These are phyloP conservation scores for Mactromeris polynyma DNA, from an alignment of 2,888 invertebrate genomes.

Conservation along the genomic window DNA sequence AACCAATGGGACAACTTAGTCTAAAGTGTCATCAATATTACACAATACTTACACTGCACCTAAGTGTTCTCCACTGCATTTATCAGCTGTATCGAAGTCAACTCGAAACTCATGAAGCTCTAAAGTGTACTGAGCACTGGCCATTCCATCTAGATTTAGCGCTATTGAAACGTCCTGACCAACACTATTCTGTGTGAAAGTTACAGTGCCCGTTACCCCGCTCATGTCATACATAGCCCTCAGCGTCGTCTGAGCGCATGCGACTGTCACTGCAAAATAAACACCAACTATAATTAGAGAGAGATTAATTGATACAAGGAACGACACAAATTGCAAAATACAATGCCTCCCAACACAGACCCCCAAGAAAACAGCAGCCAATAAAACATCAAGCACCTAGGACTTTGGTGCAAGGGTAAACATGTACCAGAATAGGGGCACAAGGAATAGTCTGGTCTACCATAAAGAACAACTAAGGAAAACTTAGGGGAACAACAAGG, in stretches of 20 bases:
- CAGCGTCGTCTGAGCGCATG: slow-evolving; percentile 32
- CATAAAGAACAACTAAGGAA: too few relatives aligned
- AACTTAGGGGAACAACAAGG: too few relatives aligned
- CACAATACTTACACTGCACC: slow-evolving; percentile 69
- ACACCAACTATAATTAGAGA: not conserved
- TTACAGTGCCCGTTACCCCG: slow-evolving; percentile 93
- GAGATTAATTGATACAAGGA: too few relatives aligned
- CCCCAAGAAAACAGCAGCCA: too few relatives aligned
- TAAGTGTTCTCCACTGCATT: slow-evolving; percentile 63
- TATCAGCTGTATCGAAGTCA: slow-evolving; percentile 62
- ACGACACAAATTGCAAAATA: too few relatives aligned
- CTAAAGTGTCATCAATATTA: not conserved
- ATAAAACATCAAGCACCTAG: too few relatives aligned
- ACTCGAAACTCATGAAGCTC: slow-evolving; percentile 70
- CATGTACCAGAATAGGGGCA: too few relatives aligned
- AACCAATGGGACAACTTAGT: too few relatives aligned
- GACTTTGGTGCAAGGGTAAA: too few relatives aligned
- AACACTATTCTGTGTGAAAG: slow-evolving; percentile 92
- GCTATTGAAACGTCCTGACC: slow-evolving; percentile 90
- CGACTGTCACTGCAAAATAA: slow-evolving; percentile 24
- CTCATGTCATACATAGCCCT: slow-evolving; percentile 81
- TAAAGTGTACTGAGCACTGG: slow-evolving; percentile 41
- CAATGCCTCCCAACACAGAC: too few relatives aligned
- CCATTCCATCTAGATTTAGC: slow-evolving; percentile 88
- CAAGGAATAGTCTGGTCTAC: too few relatives aligned